Conservation (phyloP, 2,797 vertebrate species). For the Podargus strigoides region DNA sequence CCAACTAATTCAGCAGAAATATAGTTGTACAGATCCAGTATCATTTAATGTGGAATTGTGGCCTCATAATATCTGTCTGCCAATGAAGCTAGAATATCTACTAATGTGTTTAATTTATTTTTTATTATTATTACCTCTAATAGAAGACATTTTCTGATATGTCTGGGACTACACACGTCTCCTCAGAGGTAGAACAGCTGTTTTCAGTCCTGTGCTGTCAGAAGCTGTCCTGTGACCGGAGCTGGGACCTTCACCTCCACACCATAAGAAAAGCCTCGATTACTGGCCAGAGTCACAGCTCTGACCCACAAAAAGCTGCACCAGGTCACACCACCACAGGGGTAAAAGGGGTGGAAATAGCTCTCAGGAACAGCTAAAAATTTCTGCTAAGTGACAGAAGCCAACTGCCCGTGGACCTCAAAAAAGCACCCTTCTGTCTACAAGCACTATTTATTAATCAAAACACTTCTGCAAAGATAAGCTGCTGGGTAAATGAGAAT, state of each 20-base stretch:
- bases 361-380: background rate
- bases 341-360: background rate
- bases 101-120: background rate
- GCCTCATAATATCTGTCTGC: background rate
- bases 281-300: background rate
- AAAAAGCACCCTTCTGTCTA: background rate
- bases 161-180: background rate
- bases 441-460: background rate
- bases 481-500: background rate
- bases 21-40: background rate
- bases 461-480: background rate
- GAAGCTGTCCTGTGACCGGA: background rate
- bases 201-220: background rate
- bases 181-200: background rate
- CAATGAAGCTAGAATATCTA: background rate
- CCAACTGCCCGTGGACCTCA: background rate
- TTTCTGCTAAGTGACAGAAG: background rate
- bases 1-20: background rate
- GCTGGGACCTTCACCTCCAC: background rate
- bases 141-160: background rate
- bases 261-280: background rate
- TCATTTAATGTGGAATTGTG: background rate
- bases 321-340: background rate
- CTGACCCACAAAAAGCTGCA: background rate
- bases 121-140: background rate